A percentile compares a stretch with the other conserved stretches of the same genome.
Evolutionary conservation across 2,888 invertebrate species (phyloP).

Genomic region (Ichneumon xanthorius): DNA sequence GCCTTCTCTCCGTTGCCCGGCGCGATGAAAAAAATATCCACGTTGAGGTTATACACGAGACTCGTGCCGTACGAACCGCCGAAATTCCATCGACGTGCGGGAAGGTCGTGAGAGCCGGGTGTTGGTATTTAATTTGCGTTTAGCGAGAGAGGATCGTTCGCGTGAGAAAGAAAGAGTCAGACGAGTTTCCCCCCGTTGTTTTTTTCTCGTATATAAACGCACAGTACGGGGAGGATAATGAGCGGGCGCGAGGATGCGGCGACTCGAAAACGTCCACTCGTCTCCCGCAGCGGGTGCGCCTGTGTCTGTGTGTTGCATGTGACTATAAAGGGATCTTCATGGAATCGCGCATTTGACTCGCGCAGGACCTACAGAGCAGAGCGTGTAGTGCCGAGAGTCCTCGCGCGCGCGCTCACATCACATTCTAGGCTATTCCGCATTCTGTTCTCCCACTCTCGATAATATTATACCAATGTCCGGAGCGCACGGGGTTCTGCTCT

Average conservation of each 20-base stretch:
- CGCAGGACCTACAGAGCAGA: constrained; percentile 52
- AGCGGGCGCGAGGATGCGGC: constrained; percentile 64
- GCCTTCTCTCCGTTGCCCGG: neutral
- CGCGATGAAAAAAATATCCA: neutral
- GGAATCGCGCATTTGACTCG: constrained; percentile 57
- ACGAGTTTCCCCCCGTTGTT: neutral
- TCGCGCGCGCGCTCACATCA: constrained; percentile 83
- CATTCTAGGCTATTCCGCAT: constrained; percentile 85
- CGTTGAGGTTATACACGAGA: neutral
- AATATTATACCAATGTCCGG: constrained; percentile 9
- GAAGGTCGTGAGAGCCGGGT: constrained; percentile 16
- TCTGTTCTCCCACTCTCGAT: constrained; percentile 83
- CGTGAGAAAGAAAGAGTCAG: constrained; percentile 21
- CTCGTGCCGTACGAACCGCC: constrained; percentile 11
- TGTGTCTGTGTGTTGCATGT: neutral
- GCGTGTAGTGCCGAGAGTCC: constrained; percentile 67
- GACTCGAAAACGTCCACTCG: constrained; percentile 56
- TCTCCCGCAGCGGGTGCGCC: constrained; percentile 24
- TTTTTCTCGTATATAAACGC: neutral
- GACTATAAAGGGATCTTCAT: constrained; percentile 32
- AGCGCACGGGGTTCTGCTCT: constrained; percentile 4
- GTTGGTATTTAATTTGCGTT: constrained; percentile 19
- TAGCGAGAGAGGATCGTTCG: neutral
- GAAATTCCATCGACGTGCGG: constrained; percentile 22
- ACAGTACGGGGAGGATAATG: constrained; percentile 46